These are phyloP conservation scores for Coendou prehensilis DNA, from an alignment of 2,797 vertebrate genomes.

Conservation along the genomic window DNA sequence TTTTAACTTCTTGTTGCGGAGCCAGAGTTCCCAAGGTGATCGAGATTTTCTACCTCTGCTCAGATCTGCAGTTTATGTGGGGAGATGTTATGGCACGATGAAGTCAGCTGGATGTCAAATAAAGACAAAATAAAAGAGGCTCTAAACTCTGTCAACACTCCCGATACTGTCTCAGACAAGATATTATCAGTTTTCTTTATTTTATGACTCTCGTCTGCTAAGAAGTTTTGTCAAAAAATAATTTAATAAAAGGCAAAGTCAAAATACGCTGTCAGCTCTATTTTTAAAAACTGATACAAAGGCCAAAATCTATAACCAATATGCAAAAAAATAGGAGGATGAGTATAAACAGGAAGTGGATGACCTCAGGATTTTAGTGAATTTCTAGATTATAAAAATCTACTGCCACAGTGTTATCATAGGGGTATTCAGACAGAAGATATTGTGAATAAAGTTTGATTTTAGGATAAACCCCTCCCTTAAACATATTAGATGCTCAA, in stretches of 20 bases:
- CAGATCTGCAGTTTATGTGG: neutral
- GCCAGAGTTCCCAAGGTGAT: slow-evolving; percentile 37
- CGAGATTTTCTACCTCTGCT: slow-evolving; percentile 8
- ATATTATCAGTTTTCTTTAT: slow-evolving; percentile 62
- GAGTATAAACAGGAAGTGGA: neutral
- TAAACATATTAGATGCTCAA: slow-evolving; percentile 19
- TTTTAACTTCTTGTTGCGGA: slow-evolving; percentile 56
- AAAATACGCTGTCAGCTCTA: slow-evolving; percentile 62
- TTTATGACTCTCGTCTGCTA: slow-evolving; percentile 40
- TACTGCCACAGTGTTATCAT: neutral
- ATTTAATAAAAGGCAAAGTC: slow-evolving; percentile 64
- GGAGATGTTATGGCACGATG: slow-evolving; percentile 28
- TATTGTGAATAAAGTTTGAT: slow-evolving; percentile 16
- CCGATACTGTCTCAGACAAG: slow-evolving; percentile 50
- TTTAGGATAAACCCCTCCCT: neutral
- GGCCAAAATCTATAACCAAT: slow-evolving; percentile 53
- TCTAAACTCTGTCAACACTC: slow-evolving; percentile 58
- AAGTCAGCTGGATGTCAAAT: slow-evolving; percentile 61
- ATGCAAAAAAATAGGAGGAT: neutral
- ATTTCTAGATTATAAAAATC: slow-evolving; percentile 47
- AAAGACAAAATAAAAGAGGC: slow-evolving; percentile 64
- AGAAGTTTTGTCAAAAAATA: slow-evolving; percentile 65
- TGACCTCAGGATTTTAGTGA: slow-evolving; percentile 50
- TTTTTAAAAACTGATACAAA: slow-evolving; percentile 53
- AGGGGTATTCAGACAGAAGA: neutral